phyloP scores from a whole-genome alignment of 2,888 invertebrate species.

The Leptopilina syphax region DNA sequence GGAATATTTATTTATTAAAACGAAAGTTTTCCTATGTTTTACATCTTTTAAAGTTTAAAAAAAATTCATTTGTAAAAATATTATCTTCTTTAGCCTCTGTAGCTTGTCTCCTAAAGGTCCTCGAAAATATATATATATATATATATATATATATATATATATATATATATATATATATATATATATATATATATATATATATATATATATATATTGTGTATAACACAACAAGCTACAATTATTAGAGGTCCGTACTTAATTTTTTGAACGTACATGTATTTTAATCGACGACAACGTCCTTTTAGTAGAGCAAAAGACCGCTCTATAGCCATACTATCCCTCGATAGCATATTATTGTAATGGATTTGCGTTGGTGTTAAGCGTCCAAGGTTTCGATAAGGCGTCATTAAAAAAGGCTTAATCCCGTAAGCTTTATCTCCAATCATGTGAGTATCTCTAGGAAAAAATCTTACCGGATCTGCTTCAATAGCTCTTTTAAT shows the following conservation, averaged over 20 bases:
- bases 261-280: not conserved
- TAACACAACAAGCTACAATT: not conserved
- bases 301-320: not conserved
- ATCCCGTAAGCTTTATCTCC: not conserved
- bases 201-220: too few species aligned
- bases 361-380: not conserved
- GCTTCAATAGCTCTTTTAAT: constrained; percentile 1
- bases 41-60: too few species aligned
- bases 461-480: not conserved
- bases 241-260: not conserved
- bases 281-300: not conserved
- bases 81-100: too few species aligned
- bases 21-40: too few species aligned
- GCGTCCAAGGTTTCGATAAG: not conserved
- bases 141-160: too few species aligned
- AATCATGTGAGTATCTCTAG: not conserved
- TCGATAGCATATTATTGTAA: not conserved
- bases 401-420: not conserved
- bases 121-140: too few species aligned
- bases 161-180: too few species aligned
- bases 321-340: not conserved
- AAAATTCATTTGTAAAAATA: too few species aligned
- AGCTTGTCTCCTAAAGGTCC: too few species aligned
- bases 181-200: too few species aligned
- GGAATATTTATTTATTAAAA: too few species aligned